Evolutionary conservation across 2,797 vertebrate species (phyloP).

Genomic region (Urophycis tenuis): DNA sequence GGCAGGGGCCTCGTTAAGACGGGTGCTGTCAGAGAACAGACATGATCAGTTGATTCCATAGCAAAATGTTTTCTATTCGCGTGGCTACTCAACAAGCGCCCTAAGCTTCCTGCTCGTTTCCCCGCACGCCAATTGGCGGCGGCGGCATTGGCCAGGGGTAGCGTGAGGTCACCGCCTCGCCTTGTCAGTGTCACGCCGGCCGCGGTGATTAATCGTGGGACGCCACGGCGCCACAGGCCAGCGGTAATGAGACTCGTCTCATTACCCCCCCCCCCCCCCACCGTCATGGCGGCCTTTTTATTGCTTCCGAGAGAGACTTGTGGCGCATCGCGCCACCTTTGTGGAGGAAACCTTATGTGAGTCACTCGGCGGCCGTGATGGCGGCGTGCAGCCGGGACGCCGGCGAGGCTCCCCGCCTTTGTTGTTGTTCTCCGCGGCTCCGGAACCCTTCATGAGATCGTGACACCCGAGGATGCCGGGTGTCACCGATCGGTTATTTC

Average conservation of each 20-base stretch:
- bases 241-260: background rate
- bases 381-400: background rate
- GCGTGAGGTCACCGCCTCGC: background rate
- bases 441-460: background rate
- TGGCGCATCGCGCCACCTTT: too few species aligned
- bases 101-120: too few species aligned
- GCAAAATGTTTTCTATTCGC: too few species aligned
- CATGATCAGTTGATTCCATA: background rate
- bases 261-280: too few species aligned
- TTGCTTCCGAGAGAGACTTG: background rate
- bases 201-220: background rate
- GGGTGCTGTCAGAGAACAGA: background rate
- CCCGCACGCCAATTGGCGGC: too few species aligned
- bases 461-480: background rate
- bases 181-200: background rate
- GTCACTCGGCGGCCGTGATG: background rate
- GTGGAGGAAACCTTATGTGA: background rate
- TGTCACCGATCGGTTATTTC: background rate
- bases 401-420: background rate
- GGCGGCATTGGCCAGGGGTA: too few species aligned
- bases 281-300: background rate
- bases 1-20: background rate
- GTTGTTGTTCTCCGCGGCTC: background rate
- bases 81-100: too few species aligned
- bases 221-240: background rate